Evolutionary conservation across 2,797 vertebrate genomes (phyloP).

Genomic region (Myiotriccus ornatus): DNA sequence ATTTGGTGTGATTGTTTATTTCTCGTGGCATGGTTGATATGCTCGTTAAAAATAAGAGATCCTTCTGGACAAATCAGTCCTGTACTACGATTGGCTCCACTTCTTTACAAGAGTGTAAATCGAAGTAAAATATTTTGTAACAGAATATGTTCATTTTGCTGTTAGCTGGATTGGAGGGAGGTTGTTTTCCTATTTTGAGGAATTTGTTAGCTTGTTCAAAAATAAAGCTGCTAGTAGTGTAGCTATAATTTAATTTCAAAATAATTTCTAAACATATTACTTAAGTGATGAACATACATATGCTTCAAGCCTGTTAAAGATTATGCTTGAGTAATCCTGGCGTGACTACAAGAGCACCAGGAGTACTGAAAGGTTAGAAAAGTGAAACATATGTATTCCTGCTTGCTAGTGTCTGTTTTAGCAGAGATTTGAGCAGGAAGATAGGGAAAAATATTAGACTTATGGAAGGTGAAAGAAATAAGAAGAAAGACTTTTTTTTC

Average conservation of each 20-base stretch:
- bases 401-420: background rate
- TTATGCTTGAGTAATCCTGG: background rate
- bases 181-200: background rate
- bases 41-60: background rate
- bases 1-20: conserved; percentile 26
- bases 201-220: background rate
- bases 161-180: background rate
- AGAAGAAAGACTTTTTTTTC: background rate
- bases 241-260: conserved; percentile 21
- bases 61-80: conserved; percentile 39
- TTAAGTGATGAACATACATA: background rate
- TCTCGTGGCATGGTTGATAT: background rate
- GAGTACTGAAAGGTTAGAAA: background rate
- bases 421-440: background rate
- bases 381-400: background rate
- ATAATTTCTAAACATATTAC: background rate
- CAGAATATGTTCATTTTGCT: background rate
- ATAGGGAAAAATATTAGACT: background rate
- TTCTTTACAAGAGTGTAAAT: background rate
- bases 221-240: background rate
- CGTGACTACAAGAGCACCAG: background rate
- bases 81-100: background rate
- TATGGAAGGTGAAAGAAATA: background rate
- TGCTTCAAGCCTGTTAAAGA: background rate
- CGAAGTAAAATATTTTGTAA: conserved; percentile 11